These are phyloP conservation scores for Lysandra bellargus DNA, from an alignment of 2,888 invertebrate species.

Conservation along the genomic window DNA sequence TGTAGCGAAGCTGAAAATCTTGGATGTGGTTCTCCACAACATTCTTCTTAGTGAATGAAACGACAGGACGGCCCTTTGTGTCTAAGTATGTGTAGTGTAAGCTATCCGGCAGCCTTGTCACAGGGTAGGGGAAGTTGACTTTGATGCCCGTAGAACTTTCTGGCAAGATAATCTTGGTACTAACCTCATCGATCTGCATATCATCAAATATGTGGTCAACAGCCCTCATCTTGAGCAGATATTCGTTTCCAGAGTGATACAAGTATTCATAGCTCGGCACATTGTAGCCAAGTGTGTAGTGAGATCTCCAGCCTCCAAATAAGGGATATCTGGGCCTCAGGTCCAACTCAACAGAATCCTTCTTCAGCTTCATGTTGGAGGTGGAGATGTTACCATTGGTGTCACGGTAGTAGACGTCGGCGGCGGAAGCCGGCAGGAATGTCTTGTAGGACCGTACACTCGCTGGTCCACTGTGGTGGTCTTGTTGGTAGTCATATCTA, in stretches of 20 bases:
- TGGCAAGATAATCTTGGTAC: constrained; percentile 94
- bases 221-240: constrained; percentile 94
- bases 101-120: constrained; percentile 86
- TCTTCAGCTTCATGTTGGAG: constrained; percentile 92
- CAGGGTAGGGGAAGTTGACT: constrained; percentile 89
- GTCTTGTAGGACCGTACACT: constrained; percentile 96
- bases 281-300: constrained; percentile 97
- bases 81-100: constrained; percentile 97
- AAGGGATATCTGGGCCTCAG: constrained; percentile 98
- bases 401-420: constrained; percentile 97
- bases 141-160: constrained; percentile 94
- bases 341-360: constrained; percentile 96
- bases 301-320: constrained; percentile 99
- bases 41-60: constrained; percentile 90
- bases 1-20: constrained; percentile 94
- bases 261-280: constrained; percentile 98
- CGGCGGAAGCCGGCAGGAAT: constrained; percentile 90
- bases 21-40: constrained; percentile 98
- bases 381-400: constrained; percentile 99
- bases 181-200: constrained; percentile 94
- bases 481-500: constrained; percentile 97
- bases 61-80: constrained; percentile 94
- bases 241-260: constrained; percentile 88
- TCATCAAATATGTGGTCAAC: constrained; percentile 98
- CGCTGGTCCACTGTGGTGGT: constrained; percentile 91